Conservation (phyloP, 2,113 vertebrate genomes). For the Bubo scandiacus region DNA sequence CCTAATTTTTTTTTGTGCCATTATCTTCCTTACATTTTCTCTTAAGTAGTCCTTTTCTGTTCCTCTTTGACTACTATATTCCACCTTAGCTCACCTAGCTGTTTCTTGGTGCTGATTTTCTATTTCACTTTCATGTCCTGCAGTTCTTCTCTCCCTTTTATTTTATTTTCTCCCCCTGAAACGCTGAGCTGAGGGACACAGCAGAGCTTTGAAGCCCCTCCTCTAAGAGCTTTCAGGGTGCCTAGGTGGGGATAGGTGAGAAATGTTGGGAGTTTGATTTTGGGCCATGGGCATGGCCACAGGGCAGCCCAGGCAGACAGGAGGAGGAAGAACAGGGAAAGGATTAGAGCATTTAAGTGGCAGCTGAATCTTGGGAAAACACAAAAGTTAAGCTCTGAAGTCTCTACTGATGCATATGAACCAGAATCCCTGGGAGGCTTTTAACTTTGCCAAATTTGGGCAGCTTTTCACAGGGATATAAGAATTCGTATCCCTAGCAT, state of each 20-base stretch:
- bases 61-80: neutral
- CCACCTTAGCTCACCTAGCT: neutral
- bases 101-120: neutral
- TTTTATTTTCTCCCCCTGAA: neutral
- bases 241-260: neutral
- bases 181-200: neutral
- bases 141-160: neutral
- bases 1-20: neutral
- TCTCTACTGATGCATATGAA: constrained; percentile 57
- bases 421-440: constrained; percentile 48
- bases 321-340: neutral
- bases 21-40: neutral
- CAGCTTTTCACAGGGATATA: constrained; percentile 23
- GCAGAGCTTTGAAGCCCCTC: neutral
- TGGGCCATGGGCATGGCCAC: constrained; percentile 31
- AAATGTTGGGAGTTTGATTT: neutral
- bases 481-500: neutral
- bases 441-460: constrained; percentile 54
- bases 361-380: constrained; percentile 55
- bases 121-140: neutral
- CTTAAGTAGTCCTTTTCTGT: neutral
- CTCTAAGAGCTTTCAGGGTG: neutral
- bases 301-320: constrained; percentile 19
- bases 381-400: constrained; percentile 54
- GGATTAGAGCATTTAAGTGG: constrained; percentile 28